Base-by-base conservation (phyloP, 2,888 invertebrate species). In the Eupeodes luniger region DNA sequence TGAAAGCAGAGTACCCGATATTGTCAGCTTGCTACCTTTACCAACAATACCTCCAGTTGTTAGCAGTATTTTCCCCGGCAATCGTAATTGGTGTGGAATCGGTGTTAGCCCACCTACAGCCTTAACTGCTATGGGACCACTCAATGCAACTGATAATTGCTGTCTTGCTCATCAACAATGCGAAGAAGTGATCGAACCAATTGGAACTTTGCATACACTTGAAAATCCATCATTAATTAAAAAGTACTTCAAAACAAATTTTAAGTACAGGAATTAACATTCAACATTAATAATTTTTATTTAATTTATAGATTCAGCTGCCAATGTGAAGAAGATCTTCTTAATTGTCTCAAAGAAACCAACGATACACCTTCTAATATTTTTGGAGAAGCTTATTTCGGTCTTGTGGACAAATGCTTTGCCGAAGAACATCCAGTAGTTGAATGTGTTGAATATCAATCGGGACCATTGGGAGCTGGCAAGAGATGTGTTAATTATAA, bases 51-150 rank as follows among this genome's bases (percentile, higher is more conserved):
- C 49, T 10, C 4, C 44, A 14, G 9, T 40, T 5, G 49, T 55
- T 10, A 62, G 51, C 36, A 0, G 64, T 0, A 64, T 34, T 2
- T 11, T 72, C 0, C 64, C 98, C 7, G 96, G 98, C 7, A 98
- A 98, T 0, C 97, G 97, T 92, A 97, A 97, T 92, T 98, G 98
- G 98, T 98, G 98, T 93, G 98, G 98, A 27, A 96, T 97, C 90
- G 98, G 98, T 0, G 96, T 96, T 92, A 6, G 14, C 14, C 95
- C 96, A 0, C 98, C 98, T 0, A 95, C 95, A 5, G 95, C 96
- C 90, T 97, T 96, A 92, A 96, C 96, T 75, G 96, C 97, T 91
- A 94, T 97, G 53, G 19, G 90, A 90, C 11, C 36, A 57, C 57
- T 72, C 14, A 64, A 72, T 2, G 90, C 88, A 11, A 96, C 97